These are phyloP conservation scores for Artemisiospiza belli DNA, from an alignment of 2,113 vertebrate genomes.

Conservation along the genomic window DNA sequence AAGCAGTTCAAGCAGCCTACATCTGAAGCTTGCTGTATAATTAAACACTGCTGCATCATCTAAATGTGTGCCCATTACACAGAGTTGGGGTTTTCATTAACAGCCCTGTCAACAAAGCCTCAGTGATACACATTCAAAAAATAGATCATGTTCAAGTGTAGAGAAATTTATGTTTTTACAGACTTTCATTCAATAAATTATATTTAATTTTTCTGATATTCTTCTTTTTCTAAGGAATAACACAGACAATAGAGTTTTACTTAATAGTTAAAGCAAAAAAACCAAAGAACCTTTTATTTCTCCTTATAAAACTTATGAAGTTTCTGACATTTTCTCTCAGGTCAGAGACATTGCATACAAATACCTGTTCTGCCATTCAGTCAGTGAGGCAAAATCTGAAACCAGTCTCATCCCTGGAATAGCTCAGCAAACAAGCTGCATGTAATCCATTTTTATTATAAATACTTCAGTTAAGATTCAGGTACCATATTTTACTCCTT, in stretches of 20 bases:
- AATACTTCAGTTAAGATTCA: slow-evolving; percentile 63
- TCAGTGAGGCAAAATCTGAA: slow-evolving; percentile 48
- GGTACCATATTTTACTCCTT: slow-evolving; percentile 51
- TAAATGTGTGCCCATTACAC: neutral
- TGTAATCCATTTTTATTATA: slow-evolving; percentile 70
- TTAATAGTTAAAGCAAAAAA: neutral
- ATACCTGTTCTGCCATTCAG: slow-evolving; percentile 45
- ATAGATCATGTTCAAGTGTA: neutral
- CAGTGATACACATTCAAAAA: neutral
- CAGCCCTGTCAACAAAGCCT: neutral
- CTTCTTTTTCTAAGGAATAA: neutral
- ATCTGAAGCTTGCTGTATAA: neutral
- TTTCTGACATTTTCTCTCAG: slow-evolving; percentile 41
- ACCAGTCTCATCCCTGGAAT: slow-evolving; percentile 43
- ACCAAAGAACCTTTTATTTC: neutral
- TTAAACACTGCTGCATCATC: neutral
- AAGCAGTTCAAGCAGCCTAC: neutral
- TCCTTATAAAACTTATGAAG: neutral
- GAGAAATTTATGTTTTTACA: neutral
- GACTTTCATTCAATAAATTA: neutral
- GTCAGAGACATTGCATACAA: slow-evolving; percentile 45
- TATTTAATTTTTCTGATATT: neutral
- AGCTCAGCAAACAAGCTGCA: slow-evolving; percentile 59
- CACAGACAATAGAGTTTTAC: neutral
- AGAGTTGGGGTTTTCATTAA: neutral